Evolutionary conservation across 2,888 invertebrate genomes (phyloP).

Genomic region (Callimorpha dominula): DNA sequence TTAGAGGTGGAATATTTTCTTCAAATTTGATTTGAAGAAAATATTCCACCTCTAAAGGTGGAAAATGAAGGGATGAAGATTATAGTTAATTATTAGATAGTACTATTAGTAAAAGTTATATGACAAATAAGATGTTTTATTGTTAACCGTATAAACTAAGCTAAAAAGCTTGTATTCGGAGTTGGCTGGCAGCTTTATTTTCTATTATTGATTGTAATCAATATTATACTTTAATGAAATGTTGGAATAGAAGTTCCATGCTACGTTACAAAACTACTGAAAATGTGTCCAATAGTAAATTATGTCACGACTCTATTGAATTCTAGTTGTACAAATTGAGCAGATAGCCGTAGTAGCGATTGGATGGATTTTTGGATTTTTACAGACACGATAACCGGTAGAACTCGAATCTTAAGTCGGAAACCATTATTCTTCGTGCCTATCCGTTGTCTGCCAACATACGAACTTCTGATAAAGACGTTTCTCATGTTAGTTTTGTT

Average conservation of each 20-base stretch:
- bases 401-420: conserved; percentile 28
- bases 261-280: background rate
- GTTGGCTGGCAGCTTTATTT: too few relatives aligned
- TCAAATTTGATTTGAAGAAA: too few relatives aligned
- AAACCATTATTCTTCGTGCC: conserved; percentile 38
- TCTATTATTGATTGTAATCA: too few relatives aligned
- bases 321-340: background rate
- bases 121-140: too few relatives aligned
- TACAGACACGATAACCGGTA: conserved; percentile 1
- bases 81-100: too few relatives aligned
- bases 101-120: too few relatives aligned
- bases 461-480: conserved; percentile 38
- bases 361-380: conserved; percentile 10
- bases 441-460: conserved; percentile 31
- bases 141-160: too few relatives aligned
- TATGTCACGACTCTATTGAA: background rate
- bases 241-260: background rate
- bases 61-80: too few relatives aligned
- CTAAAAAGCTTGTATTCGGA: too few relatives aligned
- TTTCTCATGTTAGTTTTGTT: conserved; percentile 36
- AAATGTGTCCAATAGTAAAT: background rate
- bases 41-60: too few relatives aligned
- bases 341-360: background rate
- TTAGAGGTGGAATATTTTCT: too few relatives aligned
- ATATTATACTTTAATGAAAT: background rate